Conservation (phyloP, 2,113 vertebrate genomes). For the Pithys albifrons region DNA sequence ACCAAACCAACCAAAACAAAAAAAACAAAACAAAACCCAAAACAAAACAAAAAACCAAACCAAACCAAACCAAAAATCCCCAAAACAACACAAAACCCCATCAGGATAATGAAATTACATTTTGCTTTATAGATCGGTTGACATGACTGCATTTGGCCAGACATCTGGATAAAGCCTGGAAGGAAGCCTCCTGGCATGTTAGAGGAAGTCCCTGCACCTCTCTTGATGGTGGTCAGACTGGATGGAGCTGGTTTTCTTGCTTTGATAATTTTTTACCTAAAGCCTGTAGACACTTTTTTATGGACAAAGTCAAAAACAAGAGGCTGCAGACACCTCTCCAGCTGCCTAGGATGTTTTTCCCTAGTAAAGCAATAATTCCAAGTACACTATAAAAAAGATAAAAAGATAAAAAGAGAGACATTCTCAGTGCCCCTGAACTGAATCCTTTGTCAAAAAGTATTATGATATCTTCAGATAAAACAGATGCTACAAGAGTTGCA, state of each 20-base stretch:
- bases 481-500: not conserved
- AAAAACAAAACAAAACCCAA: not conserved
- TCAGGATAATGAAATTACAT: not conserved
- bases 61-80: no score
- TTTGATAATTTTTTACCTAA: not conserved
- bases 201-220: not conserved
- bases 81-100: no score
- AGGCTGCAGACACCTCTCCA: not conserved
- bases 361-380: not conserved
- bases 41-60: rapidly evolving
- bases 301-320: not conserved
- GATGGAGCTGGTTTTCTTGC: not conserved
- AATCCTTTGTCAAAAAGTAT: slow-evolving; percentile 24
- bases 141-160: not conserved
- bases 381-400: not conserved
- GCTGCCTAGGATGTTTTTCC: not conserved
- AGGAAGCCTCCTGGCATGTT: not conserved
- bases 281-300: not conserved
- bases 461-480: not conserved
- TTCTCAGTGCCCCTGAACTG: not conserved
- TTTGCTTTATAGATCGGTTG: not conserved
- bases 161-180: not conserved
- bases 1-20: no score
- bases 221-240: not conserved
- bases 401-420: not conserved